Conservation (phyloP, 2,113 vertebrate genomes). For the Pygoscelis antarcticus region DNA sequence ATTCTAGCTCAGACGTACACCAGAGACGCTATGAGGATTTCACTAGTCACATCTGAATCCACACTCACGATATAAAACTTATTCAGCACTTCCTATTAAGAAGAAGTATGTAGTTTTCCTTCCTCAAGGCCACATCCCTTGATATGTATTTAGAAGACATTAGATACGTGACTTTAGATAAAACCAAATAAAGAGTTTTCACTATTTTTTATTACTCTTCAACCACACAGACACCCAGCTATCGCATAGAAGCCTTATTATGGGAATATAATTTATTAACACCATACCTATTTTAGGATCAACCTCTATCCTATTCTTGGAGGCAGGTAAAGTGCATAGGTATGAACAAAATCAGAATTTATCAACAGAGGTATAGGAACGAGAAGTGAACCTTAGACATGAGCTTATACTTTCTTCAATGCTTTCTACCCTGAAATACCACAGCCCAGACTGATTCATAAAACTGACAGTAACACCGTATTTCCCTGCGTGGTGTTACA, state of each 20-base stretch:
- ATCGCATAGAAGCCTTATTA: neutral
- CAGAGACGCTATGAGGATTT: neutral
- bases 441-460: neutral
- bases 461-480: neutral
- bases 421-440: neutral
- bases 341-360: neutral
- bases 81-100: neutral
- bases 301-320: neutral
- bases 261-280: neutral
- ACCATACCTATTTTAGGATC: neutral
- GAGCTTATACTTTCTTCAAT: neutral
- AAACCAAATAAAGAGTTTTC: neutral
- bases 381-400: neutral
- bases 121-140: neutral
- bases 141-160: neutral
- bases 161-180: too few relatives aligned
- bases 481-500: neutral
- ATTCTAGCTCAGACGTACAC: neutral
- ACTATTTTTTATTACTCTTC: neutral
- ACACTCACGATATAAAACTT: neutral
- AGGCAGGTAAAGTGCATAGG: neutral
- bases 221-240: neutral
- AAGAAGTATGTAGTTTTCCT: neutral
- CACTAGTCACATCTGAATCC: neutral
- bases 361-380: neutral